These are phyloP conservation scores for Numida meleagris DNA, from an alignment of 2,113 vertebrate species.

Conservation along the genomic window DNA sequence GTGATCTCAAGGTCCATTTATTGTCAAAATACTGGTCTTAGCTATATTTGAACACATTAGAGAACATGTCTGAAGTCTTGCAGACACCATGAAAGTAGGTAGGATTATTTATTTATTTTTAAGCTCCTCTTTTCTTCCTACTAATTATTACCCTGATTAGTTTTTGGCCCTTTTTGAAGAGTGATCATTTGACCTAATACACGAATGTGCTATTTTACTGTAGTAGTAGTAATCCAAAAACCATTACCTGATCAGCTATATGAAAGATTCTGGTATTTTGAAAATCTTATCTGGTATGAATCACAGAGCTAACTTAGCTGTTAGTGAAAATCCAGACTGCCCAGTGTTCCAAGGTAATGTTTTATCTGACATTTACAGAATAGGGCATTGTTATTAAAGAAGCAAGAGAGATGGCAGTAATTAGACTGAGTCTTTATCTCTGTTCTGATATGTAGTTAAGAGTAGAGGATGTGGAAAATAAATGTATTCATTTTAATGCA, in stretches of 20 bases:
- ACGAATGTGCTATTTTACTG: not conserved
- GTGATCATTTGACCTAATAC: constrained; percentile 20
- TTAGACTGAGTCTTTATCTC: not conserved
- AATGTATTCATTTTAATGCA: not conserved
- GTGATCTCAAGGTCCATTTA: not conserved
- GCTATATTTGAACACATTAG: not conserved
- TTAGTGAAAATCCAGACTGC: not conserved
- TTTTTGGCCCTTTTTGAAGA: constrained; percentile 14
- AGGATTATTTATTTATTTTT: not conserved
- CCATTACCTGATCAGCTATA: not conserved
- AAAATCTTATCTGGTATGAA: constrained; percentile 15
- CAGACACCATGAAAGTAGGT: not conserved
- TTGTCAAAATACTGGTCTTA: not conserved
- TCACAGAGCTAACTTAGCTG: not conserved
- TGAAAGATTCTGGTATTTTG: constrained; percentile 13
- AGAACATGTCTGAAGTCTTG: not conserved
- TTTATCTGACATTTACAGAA: constrained; percentile 10
- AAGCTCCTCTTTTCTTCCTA: not conserved
- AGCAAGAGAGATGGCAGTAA: not conserved
- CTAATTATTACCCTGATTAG: not conserved
- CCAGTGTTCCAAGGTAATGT: not conserved
- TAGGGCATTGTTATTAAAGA: not conserved
- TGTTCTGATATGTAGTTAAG: not conserved
- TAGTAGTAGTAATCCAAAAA: not conserved
- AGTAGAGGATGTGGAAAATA: not conserved